Percentiles rank a stretch among this genome's conserved stretches.
Conservation (phyloP, 2,888 invertebrate genomes). For the Auanema freiburgensis region DNA sequence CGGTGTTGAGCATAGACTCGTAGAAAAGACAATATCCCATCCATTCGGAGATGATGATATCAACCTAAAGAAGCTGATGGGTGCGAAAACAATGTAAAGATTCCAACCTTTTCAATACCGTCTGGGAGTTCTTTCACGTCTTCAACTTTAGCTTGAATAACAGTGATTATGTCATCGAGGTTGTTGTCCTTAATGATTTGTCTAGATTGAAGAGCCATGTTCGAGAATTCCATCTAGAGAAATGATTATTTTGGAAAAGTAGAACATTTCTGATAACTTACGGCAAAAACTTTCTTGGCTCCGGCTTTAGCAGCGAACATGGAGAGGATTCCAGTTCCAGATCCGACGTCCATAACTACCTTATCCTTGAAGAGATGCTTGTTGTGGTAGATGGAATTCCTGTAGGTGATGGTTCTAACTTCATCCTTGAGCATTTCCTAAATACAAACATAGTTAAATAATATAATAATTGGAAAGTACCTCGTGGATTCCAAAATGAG, state of each 20-base stretch:
- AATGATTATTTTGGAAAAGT: slow-evolving; percentile 5
- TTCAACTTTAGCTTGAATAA: slow-evolving; percentile 76
- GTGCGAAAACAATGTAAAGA: neutral
- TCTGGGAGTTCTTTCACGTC: slow-evolving; percentile 85
- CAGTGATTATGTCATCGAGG: slow-evolving; percentile 65
- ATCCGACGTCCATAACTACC: slow-evolving; percentile 93
- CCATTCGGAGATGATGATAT: slow-evolving; percentile 85
- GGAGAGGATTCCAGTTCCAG: slow-evolving; percentile 96
- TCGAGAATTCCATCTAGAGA: slow-evolving; percentile 86
- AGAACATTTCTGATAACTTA: slow-evolving; percentile 46
- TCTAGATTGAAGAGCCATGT: slow-evolving; percentile 93
- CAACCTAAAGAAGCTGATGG: slow-evolving; percentile 71
- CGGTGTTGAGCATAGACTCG: slow-evolving; percentile 99
- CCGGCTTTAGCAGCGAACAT: slow-evolving; percentile 99
- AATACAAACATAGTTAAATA: slow-evolving; percentile 17
- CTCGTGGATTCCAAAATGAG: slow-evolving; percentile 99
- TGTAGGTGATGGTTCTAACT: slow-evolving; percentile 93
- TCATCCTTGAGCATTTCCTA: slow-evolving; percentile 98
- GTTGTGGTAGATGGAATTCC: slow-evolving; percentile 99
- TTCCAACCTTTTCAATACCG: slow-evolving; percentile 75
- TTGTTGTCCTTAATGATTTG: slow-evolving; percentile 81
- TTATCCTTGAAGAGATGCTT: slow-evolving; percentile 80
- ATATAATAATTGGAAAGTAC: slow-evolving; percentile 58
- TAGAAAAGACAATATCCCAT: slow-evolving; percentile 91
- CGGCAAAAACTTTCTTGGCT: slow-evolving; percentile 87